Evolutionary conservation across 2,797 vertebrate species (phyloP).

Genomic region (Hipposideros larvatus): DNA sequence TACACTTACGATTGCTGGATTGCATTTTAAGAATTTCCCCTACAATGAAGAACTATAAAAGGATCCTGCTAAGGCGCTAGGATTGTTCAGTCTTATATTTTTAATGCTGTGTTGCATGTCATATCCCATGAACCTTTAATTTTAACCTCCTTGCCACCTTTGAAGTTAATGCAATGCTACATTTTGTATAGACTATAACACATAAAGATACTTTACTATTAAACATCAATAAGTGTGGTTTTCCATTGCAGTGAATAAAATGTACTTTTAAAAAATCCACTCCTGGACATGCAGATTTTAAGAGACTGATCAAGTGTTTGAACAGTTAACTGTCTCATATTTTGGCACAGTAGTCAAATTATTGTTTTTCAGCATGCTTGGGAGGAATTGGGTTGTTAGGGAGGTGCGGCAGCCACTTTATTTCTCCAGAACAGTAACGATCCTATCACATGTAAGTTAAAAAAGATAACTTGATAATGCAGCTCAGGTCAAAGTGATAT

Average conservation of each 20-base stretch:
- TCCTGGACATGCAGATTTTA: constrained; percentile 34
- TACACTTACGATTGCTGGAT: constrained; percentile 60
- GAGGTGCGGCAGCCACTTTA: neutral
- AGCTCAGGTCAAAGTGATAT: constrained; percentile 59
- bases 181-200: constrained; percentile 46
- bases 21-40: constrained; percentile 72
- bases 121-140: constrained; percentile 61
- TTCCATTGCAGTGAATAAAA: constrained; percentile 51
- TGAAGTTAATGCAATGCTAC: constrained; percentile 66
- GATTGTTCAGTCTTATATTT: constrained; percentile 52
- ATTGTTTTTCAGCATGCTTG: constrained; percentile 24
- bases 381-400: constrained; percentile 31
- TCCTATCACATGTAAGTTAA: neutral
- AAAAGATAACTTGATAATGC: constrained; percentile 65
- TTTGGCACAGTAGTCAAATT: constrained; percentile 42
- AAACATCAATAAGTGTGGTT: constrained; percentile 55
- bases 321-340: constrained; percentile 65
- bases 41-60: constrained; percentile 67
- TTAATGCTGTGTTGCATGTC: constrained; percentile 52
- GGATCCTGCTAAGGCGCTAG: constrained; percentile 33
- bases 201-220: constrained; percentile 51
- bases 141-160: constrained; percentile 65
- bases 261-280: neutral
- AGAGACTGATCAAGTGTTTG: constrained; percentile 46
- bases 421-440: constrained; percentile 36